Base-by-base conservation (phyloP, 2,113 vertebrate species). In the Neotoma lepida region DNA sequence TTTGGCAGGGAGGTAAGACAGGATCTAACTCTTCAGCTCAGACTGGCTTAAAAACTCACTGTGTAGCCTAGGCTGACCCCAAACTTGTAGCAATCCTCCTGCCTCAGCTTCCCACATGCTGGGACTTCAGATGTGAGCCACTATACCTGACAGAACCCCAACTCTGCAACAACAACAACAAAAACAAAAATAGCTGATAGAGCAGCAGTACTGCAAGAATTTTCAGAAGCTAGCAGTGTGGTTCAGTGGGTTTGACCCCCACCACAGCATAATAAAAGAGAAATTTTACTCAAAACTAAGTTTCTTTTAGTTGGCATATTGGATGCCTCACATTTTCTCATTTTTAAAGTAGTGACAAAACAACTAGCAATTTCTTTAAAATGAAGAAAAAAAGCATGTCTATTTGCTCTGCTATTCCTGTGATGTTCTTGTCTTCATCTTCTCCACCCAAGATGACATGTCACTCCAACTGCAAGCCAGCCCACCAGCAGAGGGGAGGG, bases 291-390 rank as follows among this genome's bases (percentile, higher is more conserved):
- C 63, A 61, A 86, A 86, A 64, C 9, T 64, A 74, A n/a, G 70
- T 70, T 89, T 93, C 76, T 51, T 17, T 18, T 41, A n/a, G 41
- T 63, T 71, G 74, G 30, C 51, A 66, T 46, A 54, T 24, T 64
- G 13, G 49, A 84, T 84, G 58, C 8, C 46, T 86, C 66, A 24
- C 26, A 92, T 66, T 5, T 91, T 81, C 58, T 54, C 54, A 44
- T 68, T 87, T 90, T 91, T 84, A 13, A 54, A 71, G 28, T 63
- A 39, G 15, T 54, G 28, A 70, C 61, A 77, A 95, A 94, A 85
- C 64, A 76, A 89, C 41, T 66, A 89, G 17, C 41, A 91, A 51
- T 58, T 28, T 87, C 85, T 78, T 85, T 76, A 22, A 88, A 20
- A 2, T 51, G 49, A 63, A 61, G 4, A 46, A 76, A 49, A 74